These are phyloP conservation scores for Pandemis heparana DNA, from an alignment of 2,888 invertebrate genomes.

Conservation along the genomic window DNA sequence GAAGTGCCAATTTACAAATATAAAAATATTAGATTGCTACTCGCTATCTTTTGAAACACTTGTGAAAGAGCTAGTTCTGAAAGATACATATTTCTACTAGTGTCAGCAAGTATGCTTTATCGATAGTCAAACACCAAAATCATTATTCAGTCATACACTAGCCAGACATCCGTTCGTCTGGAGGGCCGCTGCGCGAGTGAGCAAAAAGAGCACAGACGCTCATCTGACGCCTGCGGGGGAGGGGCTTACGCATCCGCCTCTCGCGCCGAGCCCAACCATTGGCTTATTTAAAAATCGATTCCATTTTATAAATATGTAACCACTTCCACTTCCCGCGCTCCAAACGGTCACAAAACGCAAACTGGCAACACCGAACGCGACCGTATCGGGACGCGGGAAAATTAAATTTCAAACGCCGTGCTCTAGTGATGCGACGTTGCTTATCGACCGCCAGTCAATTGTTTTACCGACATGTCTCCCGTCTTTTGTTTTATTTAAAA, in stretches of 20 bases:
- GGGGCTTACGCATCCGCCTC: slow-evolving; percentile 67
- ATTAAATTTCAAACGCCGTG: slow-evolving; percentile 53
- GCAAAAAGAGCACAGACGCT: slow-evolving; percentile 74
- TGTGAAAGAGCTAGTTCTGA: not conserved
- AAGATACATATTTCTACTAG: not conserved
- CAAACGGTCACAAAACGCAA: slow-evolving; percentile 51
- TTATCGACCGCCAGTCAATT: slow-evolving; percentile 69
- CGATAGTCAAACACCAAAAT: not conserved
- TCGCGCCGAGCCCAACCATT: slow-evolving; percentile 72
- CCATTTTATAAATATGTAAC: slow-evolving; percentile 86
- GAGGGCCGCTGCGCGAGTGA: slow-evolving; percentile 74
- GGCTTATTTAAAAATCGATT: slow-evolving; percentile 85
- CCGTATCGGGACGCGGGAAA: slow-evolving; percentile 45
- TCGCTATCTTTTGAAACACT: not conserved
- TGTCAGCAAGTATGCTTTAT: not conserved
- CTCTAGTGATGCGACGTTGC: slow-evolving; percentile 60
- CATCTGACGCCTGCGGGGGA: slow-evolving; percentile 69
- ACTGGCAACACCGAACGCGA: slow-evolving; percentile 43
- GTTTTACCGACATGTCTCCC: slow-evolving; percentile 83
- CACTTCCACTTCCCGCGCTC: slow-evolving; percentile 68
- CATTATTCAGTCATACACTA: not conserved
- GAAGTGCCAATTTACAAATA: not conserved
- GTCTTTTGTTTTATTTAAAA: slow-evolving; percentile 85
- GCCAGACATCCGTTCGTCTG: slow-evolving; percentile 58
- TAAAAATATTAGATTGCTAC: no score